A percentile compares a stretch with the other conserved stretches of the same genome.
These are phyloP conservation scores for Amphimallon solstitiale DNA, from an alignment of 2,888 invertebrate species.

Conservation along the genomic window DNA sequence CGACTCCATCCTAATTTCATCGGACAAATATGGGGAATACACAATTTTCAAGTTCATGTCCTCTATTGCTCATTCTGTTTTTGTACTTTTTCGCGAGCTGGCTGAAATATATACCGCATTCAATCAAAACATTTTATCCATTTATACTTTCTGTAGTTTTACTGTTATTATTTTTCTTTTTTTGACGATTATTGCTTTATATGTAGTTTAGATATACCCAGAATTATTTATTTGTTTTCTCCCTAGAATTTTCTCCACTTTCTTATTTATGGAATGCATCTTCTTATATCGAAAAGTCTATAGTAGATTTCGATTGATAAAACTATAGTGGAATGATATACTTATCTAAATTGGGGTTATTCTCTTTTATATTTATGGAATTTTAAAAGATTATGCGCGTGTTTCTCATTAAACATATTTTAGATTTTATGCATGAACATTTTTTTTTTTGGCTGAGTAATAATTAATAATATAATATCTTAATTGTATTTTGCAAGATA, in stretches of 20 bases:
- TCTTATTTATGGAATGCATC: constrained; percentile 13
- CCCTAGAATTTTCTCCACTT: neutral
- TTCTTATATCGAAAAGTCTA: no score
- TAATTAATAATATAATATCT: no score
- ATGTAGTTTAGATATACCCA: constrained; percentile 37
- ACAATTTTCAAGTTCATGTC: neutral
- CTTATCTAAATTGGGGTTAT: no score
- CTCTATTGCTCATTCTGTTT: neutral
- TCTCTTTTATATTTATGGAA: no score
- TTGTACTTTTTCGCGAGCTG: neutral
- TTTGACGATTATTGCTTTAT: constrained; percentile 43
- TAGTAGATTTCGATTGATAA: no score
- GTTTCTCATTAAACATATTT: no score
- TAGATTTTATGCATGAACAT: no score
- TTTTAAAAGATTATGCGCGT: no score
- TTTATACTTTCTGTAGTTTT: neutral
- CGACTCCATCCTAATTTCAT: constrained; percentile 15
- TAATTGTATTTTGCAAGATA: no score
- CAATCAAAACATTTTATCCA: constrained; percentile 9
- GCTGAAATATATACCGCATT: no score
- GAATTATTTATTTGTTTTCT: constrained; percentile 42
- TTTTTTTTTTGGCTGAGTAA: no score
- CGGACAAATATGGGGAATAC: constrained; percentile 6
- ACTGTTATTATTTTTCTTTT: constrained; percentile 39
- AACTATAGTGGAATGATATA: no score